Evolutionary conservation across 2,888 invertebrate genomes (phyloP), one percentile per base, ranked within the genome.

Genomic region (Melanostoma mellinum): DNA sequence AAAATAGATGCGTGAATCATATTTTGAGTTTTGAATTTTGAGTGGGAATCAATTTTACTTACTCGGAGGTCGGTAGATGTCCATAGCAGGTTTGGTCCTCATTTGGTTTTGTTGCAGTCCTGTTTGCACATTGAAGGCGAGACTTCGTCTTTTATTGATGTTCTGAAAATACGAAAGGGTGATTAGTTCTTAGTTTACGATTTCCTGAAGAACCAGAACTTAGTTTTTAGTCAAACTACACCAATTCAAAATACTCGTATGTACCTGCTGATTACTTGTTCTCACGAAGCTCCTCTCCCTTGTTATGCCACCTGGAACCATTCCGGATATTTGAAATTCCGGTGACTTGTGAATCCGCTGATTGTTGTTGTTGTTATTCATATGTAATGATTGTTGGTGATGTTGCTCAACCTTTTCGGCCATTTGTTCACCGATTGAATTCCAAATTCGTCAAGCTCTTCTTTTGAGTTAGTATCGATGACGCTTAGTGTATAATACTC

Each of bases 11-110:
- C 86, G 81, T 87, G 85, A 86, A 76, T 71, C 58, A 67, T 52
- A 65, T 74, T 78, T 74, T 79, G 71, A 74, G 76, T 86, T 53
- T 56, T 63, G 44, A 42, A 67, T 36, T 36, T 82, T 53, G 20
- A 6, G 20, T 10, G 9, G 20, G 40, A 6, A 30, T 5, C 20
- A 2, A 4, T 46, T 33, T 35, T 32, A 93, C 93, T 93, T 90
- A 96, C 96, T 97, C 90, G 97, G 97, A 79, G 97, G 97, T 89
- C 97, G 94, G 91, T 97, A 97, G 87, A 97, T 96, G 92, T 97
- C 96, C 92, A 97, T 93, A 33, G 96, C 95, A 8, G 97, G 97
- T 91, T 97, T 97, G 63, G 94, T 94, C 48, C 90, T 88, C 84
- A 90, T 89, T 78, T 93, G 91, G 56, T 88, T 90, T 40, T 87